Conservation (phyloP, 2,113 vertebrate genomes). For the Anhinga anhinga region DNA sequence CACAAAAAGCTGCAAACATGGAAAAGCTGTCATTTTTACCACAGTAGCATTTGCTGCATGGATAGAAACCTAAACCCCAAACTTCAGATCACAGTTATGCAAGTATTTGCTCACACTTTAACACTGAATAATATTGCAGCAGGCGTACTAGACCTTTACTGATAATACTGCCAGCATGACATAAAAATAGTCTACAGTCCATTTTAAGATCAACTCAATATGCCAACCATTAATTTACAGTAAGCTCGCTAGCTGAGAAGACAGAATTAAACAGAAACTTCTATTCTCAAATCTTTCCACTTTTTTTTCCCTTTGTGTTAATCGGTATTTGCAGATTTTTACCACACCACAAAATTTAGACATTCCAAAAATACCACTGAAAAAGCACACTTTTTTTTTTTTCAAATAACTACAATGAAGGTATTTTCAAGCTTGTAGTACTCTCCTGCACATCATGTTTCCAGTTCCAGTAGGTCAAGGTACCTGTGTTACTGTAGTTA, state of each 20-base stretch:
- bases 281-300: background rate
- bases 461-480: background rate
- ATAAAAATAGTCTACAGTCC: slow-evolving; percentile 48
- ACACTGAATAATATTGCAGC: slow-evolving; percentile 59
- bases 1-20: slow-evolving; percentile 49
- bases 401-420: background rate
- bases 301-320: background rate
- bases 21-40: slow-evolving; percentile 58
- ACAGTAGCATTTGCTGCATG: slow-evolving; percentile 43
- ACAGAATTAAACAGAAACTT: background rate
- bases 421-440: background rate
- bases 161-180: slow-evolving; percentile 7
- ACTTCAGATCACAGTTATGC: slow-evolving; percentile 54
- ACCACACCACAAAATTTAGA: background rate
- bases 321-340: slow-evolving; percentile 43
- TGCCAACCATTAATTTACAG: background rate
- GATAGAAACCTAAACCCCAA: slow-evolving; percentile 36
- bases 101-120: slow-evolving; percentile 66
- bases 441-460: background rate
- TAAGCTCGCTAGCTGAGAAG: background rate
- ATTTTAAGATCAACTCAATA: slow-evolving; percentile 40
- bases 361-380: slow-evolving; percentile 21
- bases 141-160: slow-evolving; percentile 42
- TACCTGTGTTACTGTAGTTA: background rate
- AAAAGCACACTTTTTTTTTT: background rate